phyloP scores from a whole-genome alignment of 1,140 invertebrate species.

The Sarcophaga bullata region DNA sequence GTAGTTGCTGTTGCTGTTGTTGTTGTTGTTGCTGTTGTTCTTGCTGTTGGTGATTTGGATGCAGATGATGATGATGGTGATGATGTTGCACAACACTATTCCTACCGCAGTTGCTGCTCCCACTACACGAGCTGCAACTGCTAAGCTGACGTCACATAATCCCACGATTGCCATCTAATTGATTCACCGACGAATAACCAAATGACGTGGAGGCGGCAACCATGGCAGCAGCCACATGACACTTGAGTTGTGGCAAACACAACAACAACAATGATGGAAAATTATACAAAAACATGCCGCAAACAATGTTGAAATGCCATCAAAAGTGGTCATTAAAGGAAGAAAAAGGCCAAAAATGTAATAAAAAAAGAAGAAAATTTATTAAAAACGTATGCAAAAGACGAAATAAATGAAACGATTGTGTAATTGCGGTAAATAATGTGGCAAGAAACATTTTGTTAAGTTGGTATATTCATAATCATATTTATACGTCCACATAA shows the following conservation, averaged over 20 bases:
- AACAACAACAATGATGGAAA: constrained; percentile 21
- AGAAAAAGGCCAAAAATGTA: constrained; percentile 20
- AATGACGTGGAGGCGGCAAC: constrained; percentile 64
- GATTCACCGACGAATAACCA: constrained; percentile 64
- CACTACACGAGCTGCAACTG: constrained; percentile 65
- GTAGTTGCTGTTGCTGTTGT: constrained; percentile 45
- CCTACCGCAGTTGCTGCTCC: constrained; percentile 62
- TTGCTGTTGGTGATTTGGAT: constrained; percentile 48
- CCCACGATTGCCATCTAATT: constrained; percentile 57
- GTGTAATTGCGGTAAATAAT: background rate
- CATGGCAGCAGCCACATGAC: constrained; percentile 64
- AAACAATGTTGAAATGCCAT: constrained; percentile 2
- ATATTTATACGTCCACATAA: background rate
- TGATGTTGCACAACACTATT: constrained; percentile 56
- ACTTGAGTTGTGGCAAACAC: constrained; percentile 48
- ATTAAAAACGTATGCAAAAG: constrained; percentile 12
- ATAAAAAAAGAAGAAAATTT: constrained; percentile 26
- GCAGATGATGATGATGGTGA: constrained; percentile 42
- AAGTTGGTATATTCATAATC: background rate
- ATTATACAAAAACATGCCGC: background rate
- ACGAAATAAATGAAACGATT: background rate
- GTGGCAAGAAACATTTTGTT: background rate
- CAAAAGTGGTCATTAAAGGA: background rate
- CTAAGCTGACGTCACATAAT: constrained; percentile 65
- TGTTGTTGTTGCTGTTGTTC: constrained; percentile 52